Evolutionary conservation across 2,113 vertebrate genomes (phyloP).

Genomic region (Elgaria multicarinata): DNA sequence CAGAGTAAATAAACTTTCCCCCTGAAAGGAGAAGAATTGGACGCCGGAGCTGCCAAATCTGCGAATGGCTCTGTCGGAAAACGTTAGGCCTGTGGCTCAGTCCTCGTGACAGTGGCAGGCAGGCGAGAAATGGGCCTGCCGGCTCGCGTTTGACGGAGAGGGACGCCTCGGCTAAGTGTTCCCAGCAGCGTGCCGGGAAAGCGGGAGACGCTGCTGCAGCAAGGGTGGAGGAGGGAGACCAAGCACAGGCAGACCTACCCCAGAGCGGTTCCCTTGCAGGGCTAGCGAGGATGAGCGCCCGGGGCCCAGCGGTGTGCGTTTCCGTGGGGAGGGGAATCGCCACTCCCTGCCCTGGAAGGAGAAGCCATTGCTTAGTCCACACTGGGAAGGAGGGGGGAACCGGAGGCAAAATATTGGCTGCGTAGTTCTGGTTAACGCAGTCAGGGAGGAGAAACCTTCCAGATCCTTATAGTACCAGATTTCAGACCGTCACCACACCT

Average conservation of each 20-base stretch:
- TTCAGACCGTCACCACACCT: not conserved
- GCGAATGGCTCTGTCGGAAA: slow-evolving; percentile 60
- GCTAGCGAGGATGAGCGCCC: not conserved
- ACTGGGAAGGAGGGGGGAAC: not conserved
- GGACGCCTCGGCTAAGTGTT: not conserved
- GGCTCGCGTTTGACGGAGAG: slow-evolving; percentile 58
- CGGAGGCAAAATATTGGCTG: not conserved
- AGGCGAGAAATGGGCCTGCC: slow-evolving; percentile 73
- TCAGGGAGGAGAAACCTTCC: not conserved
- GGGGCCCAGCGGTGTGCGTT: not conserved
- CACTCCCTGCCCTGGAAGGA: not conserved
- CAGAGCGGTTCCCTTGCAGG: not conserved
- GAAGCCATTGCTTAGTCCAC: not conserved
- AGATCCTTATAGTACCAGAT: no score
- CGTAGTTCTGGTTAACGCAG: not conserved
- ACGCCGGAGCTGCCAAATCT: slow-evolving; percentile 30
- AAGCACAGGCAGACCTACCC: not conserved
- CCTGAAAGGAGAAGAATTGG: not conserved
- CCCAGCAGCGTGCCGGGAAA: not conserved
- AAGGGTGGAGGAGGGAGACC: not conserved
- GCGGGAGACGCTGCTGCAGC: not conserved
- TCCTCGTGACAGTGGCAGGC: slow-evolving; percentile 66
- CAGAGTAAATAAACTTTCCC: slow-evolving; percentile 42
- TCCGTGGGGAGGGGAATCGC: not conserved
- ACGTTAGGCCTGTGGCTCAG: slow-evolving; percentile 44